Percentiles rank a stretch among this genome's conserved stretches.
These are phyloP conservation scores for Drosophila falleni DNA, from an alignment of 2,888 invertebrate genomes.

Conservation along the genomic window DNA sequence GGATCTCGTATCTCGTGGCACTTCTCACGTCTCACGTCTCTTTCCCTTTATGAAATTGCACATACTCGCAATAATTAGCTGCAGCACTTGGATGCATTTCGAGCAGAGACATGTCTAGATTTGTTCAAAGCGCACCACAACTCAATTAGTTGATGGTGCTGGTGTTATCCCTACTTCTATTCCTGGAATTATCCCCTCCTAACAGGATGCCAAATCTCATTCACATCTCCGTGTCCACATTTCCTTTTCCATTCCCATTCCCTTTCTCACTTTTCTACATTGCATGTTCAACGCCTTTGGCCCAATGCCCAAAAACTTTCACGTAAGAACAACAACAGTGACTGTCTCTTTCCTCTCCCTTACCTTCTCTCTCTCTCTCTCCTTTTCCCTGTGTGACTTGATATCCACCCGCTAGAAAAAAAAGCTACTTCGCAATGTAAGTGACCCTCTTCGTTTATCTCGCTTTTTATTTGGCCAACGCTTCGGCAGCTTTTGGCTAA, in stretches of 20 bases:
- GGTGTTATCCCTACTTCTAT: background rate
- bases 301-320: constrained; percentile 49
- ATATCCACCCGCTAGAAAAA: background rate
- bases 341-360: background rate
- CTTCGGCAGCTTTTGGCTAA: constrained; percentile 67
- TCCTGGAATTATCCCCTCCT: background rate
- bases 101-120: constrained; percentile 22
- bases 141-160: constrained; percentile 41
- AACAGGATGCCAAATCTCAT: constrained; percentile 10
- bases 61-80: constrained; percentile 16
- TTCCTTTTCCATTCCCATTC: background rate
- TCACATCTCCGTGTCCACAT: background rate
- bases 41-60: background rate
- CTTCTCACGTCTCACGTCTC: background rate
- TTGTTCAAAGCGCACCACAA: constrained; percentile 26
- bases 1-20: background rate
- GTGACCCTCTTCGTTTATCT: constrained; percentile 62
- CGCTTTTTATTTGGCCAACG: constrained; percentile 69
- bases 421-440: constrained; percentile 2
- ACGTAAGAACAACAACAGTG: constrained; percentile 26
- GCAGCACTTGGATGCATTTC: constrained; percentile 13
- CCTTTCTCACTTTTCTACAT: background rate
- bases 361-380: too few species aligned
- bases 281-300: constrained; percentile 36
- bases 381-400: background rate